A percentile compares a stretch with the other conserved stretches of the same genome.
Evolutionary conservation across 2,888 invertebrate species (phyloP).

Genomic region (Sepiola atlantica): DNA sequence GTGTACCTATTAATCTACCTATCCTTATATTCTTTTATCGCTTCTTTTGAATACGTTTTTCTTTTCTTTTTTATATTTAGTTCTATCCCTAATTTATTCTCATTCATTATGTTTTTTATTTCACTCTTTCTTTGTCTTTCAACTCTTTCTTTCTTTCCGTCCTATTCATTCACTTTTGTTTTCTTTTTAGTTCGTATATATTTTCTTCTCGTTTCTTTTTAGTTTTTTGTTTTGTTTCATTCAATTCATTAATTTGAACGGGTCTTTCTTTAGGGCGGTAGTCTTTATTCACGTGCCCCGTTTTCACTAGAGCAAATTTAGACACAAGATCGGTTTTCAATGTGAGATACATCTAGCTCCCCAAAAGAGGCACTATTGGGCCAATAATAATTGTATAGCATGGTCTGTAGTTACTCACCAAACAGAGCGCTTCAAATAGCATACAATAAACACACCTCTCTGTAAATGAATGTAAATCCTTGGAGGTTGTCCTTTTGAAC

Average conservation of each 20-base stretch:
- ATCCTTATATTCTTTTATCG: neutral
- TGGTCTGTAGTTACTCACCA: too few species aligned
- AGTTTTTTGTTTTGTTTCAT: neutral
- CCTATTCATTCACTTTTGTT: neutral
- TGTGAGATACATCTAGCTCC: too few species aligned
- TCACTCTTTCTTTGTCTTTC: neutral
- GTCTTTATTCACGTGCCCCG: too few species aligned
- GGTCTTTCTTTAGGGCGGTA: too few species aligned
- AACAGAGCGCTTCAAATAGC: too few species aligned
- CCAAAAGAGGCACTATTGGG: too few species aligned
- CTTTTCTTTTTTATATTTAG: neutral
- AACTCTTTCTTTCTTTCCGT: neutral
- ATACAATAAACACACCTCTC: too few species aligned
- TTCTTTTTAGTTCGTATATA: neutral
- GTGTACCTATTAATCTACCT: neutral
- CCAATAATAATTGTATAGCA: too few species aligned
- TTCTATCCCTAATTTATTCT: neutral
- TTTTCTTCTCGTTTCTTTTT: neutral
- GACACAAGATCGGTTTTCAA: too few species aligned
- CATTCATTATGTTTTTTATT: neutral
- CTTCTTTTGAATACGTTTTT: neutral
- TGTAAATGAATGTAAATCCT: too few species aligned
- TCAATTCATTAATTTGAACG: neutral
- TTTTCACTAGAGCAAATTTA: too few species aligned
- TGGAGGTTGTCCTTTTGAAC: too few species aligned